A percentile compares a stretch with the other conserved stretches of the same genome.
Conservation (phyloP, 1,140 invertebrate species). For the Eubasilissa regina region DNA sequence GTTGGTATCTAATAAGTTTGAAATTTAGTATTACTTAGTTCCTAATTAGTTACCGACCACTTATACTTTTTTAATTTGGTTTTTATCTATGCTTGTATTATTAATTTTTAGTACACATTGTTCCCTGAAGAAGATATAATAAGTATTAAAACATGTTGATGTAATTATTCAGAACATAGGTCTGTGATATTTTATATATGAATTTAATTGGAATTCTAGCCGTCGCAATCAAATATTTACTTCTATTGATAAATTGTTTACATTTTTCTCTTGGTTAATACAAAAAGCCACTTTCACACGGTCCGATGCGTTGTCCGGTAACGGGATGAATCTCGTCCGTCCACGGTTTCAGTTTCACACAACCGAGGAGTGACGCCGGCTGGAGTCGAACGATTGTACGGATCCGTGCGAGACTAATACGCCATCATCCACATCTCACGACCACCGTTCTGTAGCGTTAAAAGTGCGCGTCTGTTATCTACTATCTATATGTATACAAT, state of each 20-base stretch:
- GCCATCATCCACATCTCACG: conserved; percentile 38
- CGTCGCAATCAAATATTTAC: background rate
- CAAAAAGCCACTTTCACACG: conserved; percentile 60
- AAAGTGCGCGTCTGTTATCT: background rate
- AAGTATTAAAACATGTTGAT: too few relatives aligned
- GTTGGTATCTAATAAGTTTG: too few relatives aligned
- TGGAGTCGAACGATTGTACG: conserved; percentile 53
- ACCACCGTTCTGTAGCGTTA: conserved; percentile 6
- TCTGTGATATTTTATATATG: too few relatives aligned
- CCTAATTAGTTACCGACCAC: background rate
- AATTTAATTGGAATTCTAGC: too few relatives aligned
- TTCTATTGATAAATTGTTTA: conserved; percentile 43
- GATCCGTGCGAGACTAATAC: conserved; percentile 54
- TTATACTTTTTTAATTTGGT: too few relatives aligned
- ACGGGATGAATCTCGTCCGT: conserved; percentile 49
- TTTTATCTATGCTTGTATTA: too few relatives aligned
- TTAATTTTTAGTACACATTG: too few relatives aligned
- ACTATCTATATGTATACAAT: background rate
- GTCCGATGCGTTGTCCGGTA: conserved; percentile 47
- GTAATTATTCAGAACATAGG: too few relatives aligned
- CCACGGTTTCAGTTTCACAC: conserved; percentile 44
- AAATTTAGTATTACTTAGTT: too few relatives aligned
- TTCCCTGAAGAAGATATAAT: too few relatives aligned
- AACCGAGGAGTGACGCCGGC: conserved; percentile 33
- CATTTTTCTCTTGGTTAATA: conserved; percentile 37